Conservation (phyloP, 2,888 invertebrate genomes). For the Meteorus colon region DNA sequence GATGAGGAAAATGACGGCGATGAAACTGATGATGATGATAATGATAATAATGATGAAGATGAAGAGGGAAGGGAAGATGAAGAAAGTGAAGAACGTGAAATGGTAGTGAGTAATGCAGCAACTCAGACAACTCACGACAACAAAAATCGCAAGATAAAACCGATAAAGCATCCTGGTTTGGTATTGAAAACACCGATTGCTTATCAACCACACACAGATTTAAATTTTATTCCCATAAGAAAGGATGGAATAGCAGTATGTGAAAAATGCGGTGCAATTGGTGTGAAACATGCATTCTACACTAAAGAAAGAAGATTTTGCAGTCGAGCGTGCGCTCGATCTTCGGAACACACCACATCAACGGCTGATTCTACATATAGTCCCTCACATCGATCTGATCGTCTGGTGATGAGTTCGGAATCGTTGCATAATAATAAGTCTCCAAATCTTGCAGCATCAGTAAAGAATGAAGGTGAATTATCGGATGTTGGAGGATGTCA, state of each 20-base stretch:
- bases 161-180: conserved; percentile 83
- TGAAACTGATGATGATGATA: conserved; percentile 37
- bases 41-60: conserved; percentile 75
- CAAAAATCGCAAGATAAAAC: conserved; percentile 80
- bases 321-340: conserved; percentile 85
- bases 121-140: conserved; percentile 77
- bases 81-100: conserved; percentile 74
- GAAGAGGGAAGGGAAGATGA: conserved; percentile 72
- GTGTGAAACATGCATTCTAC: conserved; percentile 90
- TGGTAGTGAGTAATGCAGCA: conserved; percentile 75
- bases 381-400: conserved; percentile 66
- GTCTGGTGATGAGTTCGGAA: conserved; percentile 56
- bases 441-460: neutral
- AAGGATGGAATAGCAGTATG: conserved; percentile 92
- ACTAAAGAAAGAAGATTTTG: conserved; percentile 88
- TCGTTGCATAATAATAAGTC: conserved; percentile 60
- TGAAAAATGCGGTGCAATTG: conserved; percentile 88
- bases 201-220: conserved; percentile 86
- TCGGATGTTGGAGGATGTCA: neutral
- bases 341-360: conserved; percentile 64
- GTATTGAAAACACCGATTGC: conserved; percentile 86
- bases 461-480: neutral
- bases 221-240: conserved; percentile 89
- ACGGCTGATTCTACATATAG: conserved; percentile 67
- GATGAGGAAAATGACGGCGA: too few species aligned